These are phyloP conservation scores for Nephrotoma appendiculata DNA, from an alignment of 2,888 invertebrate genomes.

Conservation along the genomic window DNA sequence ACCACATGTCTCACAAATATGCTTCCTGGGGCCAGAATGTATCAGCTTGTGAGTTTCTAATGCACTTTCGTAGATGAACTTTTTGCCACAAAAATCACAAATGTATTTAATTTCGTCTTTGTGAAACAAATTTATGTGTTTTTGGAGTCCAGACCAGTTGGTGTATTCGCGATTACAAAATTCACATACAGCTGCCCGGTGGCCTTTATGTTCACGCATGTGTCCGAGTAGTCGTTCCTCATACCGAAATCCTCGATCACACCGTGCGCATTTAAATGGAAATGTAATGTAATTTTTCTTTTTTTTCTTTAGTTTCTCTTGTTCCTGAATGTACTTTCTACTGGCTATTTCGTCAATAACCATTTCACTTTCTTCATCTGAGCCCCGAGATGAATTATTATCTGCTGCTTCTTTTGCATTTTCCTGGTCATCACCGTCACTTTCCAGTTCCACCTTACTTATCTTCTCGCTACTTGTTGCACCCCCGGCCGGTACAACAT, in stretches of 20 bases:
- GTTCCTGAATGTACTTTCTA: background rate
- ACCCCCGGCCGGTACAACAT: background rate
- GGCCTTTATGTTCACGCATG: background rate
- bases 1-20: conserved; percentile 4
- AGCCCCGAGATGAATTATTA: background rate
- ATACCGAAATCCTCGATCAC: background rate
- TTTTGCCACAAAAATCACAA: conserved; percentile 1
- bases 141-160: background rate
- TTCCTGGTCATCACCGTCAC: background rate
- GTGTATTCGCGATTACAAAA: conserved; percentile 3
- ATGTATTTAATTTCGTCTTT: conserved; percentile 2
- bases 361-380: background rate
- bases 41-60: background rate
- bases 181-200: background rate
- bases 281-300: background rate
- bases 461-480: background rate
- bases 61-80: conserved; percentile 3
- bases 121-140: background rate
- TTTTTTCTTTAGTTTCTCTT: background rate
- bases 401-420: background rate
- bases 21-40: background rate
- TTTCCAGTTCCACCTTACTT: background rate
- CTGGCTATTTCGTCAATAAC: background rate
- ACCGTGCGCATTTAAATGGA: background rate
- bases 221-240: conserved; percentile 1